These are phyloP conservation scores for Achatina immaculata DNA, from an alignment of 1,140 invertebrate species.

Conservation along the genomic window DNA sequence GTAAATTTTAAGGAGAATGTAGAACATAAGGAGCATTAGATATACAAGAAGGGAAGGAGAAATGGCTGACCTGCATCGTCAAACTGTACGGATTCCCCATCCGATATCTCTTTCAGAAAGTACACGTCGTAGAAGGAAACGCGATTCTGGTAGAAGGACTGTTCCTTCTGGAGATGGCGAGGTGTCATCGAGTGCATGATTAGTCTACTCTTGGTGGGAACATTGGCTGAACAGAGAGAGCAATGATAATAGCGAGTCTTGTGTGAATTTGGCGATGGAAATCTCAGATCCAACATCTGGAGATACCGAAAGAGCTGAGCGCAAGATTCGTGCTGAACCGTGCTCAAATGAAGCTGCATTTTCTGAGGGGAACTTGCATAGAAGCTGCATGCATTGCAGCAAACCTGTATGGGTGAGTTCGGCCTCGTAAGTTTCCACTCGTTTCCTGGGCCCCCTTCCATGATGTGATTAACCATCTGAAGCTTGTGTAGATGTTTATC, in stretches of 20 bases:
- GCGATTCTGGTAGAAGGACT: constrained; percentile 75
- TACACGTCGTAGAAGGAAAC: constrained; percentile 59
- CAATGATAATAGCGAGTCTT: constrained; percentile 79
- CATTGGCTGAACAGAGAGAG: constrained; percentile 86
- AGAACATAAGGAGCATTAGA: no score
- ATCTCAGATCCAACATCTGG: constrained; percentile 51
- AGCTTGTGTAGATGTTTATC: constrained; percentile 98
- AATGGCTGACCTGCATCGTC: constrained; percentile 61
- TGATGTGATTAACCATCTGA: constrained; percentile 97
- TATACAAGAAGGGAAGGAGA: no score
- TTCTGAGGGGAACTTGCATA: constrained; percentile 97
- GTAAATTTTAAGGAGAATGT: no score
- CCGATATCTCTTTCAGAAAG: constrained; percentile 62
- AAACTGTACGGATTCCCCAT: constrained; percentile 68
- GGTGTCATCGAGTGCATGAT: constrained; percentile 84
- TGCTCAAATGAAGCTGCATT: constrained; percentile 84
- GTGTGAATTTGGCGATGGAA: not conserved
- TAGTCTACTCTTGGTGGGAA: constrained; percentile 84
- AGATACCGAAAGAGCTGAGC: constrained; percentile 87
- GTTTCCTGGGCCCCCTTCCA: constrained; percentile 91
- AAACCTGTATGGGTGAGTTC: constrained; percentile 87
- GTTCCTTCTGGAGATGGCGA: constrained; percentile 84
- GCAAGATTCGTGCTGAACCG: constrained; percentile 78
- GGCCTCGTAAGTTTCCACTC: constrained; percentile 90
- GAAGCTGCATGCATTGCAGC: constrained; percentile 97